Percentiles rank a stretch among this genome's conserved stretches.
Conservation (phyloP, 2,888 invertebrate genomes). For the Himalopsyche anomala region DNA sequence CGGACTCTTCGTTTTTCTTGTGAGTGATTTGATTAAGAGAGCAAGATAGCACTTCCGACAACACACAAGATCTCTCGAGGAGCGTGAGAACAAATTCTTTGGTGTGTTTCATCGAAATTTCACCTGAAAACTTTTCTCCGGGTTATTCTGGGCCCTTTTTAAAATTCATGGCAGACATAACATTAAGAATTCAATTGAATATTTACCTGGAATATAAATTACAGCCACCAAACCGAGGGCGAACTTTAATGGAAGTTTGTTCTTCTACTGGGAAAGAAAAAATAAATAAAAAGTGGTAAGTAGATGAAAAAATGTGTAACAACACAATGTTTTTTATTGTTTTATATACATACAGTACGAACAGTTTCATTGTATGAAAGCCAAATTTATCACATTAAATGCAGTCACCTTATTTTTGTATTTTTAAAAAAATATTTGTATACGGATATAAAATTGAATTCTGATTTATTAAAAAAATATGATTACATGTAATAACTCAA, state of each 20-base stretch:
- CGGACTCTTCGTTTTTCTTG: constrained; percentile 19
- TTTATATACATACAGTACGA: no score
- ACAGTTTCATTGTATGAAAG: no score
- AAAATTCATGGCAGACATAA: constrained; percentile 31
- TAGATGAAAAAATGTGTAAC: not conserved
- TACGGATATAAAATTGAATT: no score
- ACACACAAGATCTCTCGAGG: constrained; percentile 28
- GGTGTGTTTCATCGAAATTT: constrained; percentile 5
- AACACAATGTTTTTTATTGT: no score
- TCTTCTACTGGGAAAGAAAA: not conserved
- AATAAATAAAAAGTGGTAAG: constrained; percentile 7
- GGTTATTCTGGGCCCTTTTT: constrained; percentile 18
- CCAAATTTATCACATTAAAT: not conserved
- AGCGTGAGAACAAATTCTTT: not conserved
- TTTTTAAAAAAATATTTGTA: no score
- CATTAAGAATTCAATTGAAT: constrained; percentile 45
- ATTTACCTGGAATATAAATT: constrained; percentile 41
- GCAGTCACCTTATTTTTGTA: no score
- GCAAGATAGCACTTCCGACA: constrained; percentile 31
- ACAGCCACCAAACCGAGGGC: constrained; percentile 22
- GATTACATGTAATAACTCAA: no score
- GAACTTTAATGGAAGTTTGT: constrained; percentile 26
- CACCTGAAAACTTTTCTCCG: not conserved
- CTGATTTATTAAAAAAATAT: no score
- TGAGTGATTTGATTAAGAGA: constrained; percentile 36